phyloP scores from a whole-genome alignment of 2,113 vertebrate species.

The Heterocephalus glaber region DNA sequence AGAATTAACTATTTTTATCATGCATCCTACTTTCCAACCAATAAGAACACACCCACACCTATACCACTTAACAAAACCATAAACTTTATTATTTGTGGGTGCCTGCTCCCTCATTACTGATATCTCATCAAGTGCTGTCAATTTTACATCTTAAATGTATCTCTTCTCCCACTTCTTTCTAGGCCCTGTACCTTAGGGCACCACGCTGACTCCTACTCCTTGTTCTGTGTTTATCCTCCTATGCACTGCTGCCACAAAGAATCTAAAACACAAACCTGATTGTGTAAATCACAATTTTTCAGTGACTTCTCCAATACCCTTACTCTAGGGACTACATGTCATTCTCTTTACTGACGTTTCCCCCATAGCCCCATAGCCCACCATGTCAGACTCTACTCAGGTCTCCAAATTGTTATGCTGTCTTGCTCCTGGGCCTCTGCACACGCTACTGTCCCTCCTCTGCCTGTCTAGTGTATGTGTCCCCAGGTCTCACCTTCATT shows the following conservation, averaged over 20 bases:
- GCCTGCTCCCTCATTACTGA: background rate
- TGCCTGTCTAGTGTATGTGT: background rate
- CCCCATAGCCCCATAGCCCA: background rate
- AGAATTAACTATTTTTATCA: slow-evolving; percentile 8
- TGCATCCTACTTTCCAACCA: background rate
- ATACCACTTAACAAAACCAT: background rate
- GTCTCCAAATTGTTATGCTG: background rate
- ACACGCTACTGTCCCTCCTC: background rate
- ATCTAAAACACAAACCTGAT: background rate
- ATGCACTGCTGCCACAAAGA: background rate
- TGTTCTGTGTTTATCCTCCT: background rate
- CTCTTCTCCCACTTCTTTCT: background rate
- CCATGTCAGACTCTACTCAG: background rate
- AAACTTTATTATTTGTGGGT: background rate
- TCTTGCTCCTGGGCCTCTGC: background rate
- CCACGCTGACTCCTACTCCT: background rate
- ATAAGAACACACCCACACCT: background rate
- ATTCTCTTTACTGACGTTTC: background rate
- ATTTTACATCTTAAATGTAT: background rate
- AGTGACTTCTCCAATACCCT: background rate
- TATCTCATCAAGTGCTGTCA: background rate
- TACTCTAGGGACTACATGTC: background rate
- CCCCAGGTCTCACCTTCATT: background rate
- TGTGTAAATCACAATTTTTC: background rate
- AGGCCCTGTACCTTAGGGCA: background rate